phyloP scores from a whole-genome alignment of 2,113 vertebrate genomes.

The Aptenodytes forsteri region DNA sequence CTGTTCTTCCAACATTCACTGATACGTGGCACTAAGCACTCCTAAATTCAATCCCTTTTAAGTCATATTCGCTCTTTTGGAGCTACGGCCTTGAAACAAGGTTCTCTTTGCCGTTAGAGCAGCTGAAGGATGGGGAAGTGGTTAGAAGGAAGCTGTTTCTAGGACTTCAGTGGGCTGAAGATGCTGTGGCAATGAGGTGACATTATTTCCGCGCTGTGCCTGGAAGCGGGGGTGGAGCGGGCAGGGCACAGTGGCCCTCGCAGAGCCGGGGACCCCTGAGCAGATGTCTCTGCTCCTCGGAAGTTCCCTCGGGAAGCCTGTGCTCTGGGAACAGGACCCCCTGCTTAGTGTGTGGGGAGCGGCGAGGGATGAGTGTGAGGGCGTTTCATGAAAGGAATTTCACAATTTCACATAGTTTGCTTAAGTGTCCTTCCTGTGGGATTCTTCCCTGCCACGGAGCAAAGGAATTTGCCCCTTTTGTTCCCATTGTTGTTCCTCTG shows the following conservation, averaged over 20 bases:
- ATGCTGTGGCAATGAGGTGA: background rate
- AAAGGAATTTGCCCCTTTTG: slow-evolving; percentile 49
- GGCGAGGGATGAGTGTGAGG: background rate
- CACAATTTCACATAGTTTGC: slow-evolving; percentile 45
- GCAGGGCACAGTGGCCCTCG: background rate
- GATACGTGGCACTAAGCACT: background rate
- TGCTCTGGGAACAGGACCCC: slow-evolving; percentile 43
- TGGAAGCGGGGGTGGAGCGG: fast-evolving
- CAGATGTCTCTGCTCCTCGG: background rate
- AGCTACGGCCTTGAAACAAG: background rate
- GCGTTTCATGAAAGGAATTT: slow-evolving; percentile 43
- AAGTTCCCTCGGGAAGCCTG: background rate
- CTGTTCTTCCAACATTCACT: background rate
- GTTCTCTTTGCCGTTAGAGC: background rate
- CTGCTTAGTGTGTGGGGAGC: background rate
- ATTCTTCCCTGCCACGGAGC: slow-evolving; percentile 18
- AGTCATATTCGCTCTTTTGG: background rate
- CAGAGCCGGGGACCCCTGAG: background rate
- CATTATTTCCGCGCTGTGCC: background rate
- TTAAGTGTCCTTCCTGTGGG: slow-evolving; percentile 50
- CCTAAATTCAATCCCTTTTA: background rate
- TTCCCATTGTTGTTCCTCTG: slow-evolving; percentile 19
- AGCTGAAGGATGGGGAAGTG: background rate
- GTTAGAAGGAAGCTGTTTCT: background rate
- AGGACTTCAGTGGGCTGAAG: background rate